Percentiles rank a stretch among this genome's conserved stretches.
These are phyloP conservation scores for Oreochromis tanganicae DNA, from an alignment of 2,113 vertebrate species.

Conservation along the genomic window DNA sequence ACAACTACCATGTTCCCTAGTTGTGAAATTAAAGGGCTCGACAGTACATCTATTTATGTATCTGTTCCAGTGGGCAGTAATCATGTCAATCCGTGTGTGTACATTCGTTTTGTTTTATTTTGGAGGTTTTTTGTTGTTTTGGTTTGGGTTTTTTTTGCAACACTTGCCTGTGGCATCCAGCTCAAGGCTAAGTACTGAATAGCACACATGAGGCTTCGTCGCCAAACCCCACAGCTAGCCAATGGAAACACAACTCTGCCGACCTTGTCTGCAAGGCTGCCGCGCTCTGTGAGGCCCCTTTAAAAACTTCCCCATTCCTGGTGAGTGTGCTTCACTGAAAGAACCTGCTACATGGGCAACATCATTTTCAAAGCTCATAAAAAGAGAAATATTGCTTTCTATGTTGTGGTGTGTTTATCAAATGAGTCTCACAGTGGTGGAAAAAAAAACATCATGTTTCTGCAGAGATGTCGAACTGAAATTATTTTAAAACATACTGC, in stretches of 20 bases:
- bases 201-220: conserved; percentile 41
- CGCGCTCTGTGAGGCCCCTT: neutral
- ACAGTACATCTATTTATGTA: neutral
- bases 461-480: neutral
- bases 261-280: conserved; percentile 44
- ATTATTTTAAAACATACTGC: neutral
- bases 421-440: neutral
- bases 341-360: neutral
- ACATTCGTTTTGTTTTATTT: neutral
- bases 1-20: neutral
- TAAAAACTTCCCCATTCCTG: neutral
- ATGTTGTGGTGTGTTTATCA: neutral
- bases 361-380: neutral
- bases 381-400: neutral
- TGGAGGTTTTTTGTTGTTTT: neutral
- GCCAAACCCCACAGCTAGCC: neutral
- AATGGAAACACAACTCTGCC: neutral
- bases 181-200: conserved; percentile 60
- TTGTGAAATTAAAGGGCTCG: neutral
- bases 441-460: neutral
- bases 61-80: neutral
- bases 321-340: neutral
- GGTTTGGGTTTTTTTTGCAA: neutral
- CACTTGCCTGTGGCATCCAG: neutral
- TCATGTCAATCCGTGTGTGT: neutral